Conservation (phyloP, 2,797 vertebrate species). For the Lepidocolaptes lacrymiger region DNA sequence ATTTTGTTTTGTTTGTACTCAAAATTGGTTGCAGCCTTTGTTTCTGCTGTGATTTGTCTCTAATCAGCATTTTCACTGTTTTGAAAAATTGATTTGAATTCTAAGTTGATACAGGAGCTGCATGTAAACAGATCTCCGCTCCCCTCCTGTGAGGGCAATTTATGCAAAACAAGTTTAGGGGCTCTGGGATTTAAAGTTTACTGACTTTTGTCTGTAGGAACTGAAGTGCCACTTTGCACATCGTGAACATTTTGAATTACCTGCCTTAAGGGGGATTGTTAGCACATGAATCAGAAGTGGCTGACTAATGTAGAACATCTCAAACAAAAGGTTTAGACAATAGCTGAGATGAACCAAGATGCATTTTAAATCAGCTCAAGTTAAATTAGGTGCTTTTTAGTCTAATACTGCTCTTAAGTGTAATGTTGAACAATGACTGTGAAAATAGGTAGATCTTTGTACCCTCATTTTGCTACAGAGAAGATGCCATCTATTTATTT, state of each 20-base stretch:
- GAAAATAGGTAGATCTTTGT: not conserved
- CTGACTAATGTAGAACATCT: conserved; percentile 29
- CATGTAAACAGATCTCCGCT: conserved; percentile 12
- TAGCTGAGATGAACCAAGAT: not conserved
- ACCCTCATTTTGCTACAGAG: not conserved
- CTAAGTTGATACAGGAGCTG: not conserved
- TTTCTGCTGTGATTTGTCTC: conserved; percentile 17
- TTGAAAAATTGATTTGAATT: conserved; percentile 34
- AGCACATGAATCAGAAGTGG: conserved; percentile 51
- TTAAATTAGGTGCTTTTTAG: conserved; percentile 23
- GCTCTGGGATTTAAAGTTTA: conserved; percentile 46
- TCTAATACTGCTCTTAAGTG: not conserved
- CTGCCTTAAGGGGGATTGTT: conserved; percentile 49
- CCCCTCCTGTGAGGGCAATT: conserved; percentile 13
- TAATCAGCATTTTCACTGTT: conserved; percentile 25
- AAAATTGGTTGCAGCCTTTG: not conserved
- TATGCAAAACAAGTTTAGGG: conserved; percentile 36
- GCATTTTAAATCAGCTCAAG: conserved; percentile 40
- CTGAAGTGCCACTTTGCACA: conserved; percentile 14
- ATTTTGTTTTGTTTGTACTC: conserved; percentile 5
- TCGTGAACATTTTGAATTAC: conserved; percentile 13
- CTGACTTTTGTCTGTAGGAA: conserved; percentile 35
- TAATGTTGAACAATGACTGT: not conserved
- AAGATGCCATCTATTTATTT: not conserved
- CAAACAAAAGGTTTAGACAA: conserved; percentile 49